A percentile compares a stretch with the other conserved stretches of the same genome.
phyloP scores from a whole-genome alignment of 2,797 vertebrate species.

The Parauchenoglanis punctatus region DNA sequence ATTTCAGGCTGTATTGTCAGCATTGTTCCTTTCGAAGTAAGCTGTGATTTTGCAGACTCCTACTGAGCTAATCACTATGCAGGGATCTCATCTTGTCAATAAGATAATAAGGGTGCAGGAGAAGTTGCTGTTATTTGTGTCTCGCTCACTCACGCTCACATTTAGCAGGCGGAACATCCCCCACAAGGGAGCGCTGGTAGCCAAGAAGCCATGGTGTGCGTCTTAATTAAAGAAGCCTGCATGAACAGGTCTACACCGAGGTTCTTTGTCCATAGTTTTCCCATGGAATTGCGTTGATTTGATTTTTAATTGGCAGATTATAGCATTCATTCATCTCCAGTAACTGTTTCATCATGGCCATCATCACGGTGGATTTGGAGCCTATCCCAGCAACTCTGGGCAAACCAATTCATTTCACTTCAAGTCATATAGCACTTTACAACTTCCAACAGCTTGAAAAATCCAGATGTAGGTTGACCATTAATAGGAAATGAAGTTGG shows the following conservation, averaged over 20 bases:
- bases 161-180: neutral
- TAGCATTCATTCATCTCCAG: neutral
- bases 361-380: neutral
- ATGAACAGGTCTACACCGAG: neutral
- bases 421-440: neutral
- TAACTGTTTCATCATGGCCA: neutral
- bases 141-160: neutral
- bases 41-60: conserved; percentile 10
- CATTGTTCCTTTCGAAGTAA: neutral
- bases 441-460: neutral
- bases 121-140: neutral
- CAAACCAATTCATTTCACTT: neutral
- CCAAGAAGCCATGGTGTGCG: neutral
- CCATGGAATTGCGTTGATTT: neutral
- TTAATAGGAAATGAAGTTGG: neutral
- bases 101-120: conserved; percentile 18
- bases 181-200: neutral
- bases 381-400: neutral
- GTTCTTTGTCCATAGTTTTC: neutral
- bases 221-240: neutral
- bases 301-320: neutral
- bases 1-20: conserved; percentile 1
- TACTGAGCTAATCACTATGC: conserved; percentile 22
- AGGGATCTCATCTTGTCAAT: conserved; percentile 24
- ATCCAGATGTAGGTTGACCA: neutral